Conservation (phyloP, 2,888 invertebrate genomes). For the Sabellastarte sp. region DNA sequence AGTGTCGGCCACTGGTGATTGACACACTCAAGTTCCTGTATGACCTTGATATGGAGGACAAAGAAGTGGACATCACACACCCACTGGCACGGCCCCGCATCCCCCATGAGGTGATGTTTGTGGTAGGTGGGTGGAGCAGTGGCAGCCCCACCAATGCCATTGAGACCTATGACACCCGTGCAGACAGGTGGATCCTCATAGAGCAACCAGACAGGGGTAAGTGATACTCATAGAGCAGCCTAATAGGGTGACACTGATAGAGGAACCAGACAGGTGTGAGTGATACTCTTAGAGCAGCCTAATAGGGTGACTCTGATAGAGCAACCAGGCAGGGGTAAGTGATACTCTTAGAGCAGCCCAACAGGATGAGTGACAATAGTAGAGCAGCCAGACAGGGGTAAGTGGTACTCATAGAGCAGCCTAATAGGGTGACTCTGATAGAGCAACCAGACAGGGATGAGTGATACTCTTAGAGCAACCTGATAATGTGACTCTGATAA, state of each 20-base stretch:
- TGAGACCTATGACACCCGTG: slow-evolving; percentile 57
- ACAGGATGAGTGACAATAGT: slow-evolving; percentile 49
- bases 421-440: no score
- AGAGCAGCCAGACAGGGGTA: slow-evolving; percentile 25
- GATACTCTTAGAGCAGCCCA: no score
- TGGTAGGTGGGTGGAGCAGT: slow-evolving; percentile 66
- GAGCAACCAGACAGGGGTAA: slow-evolving; percentile 25
- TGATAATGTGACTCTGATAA: slow-evolving; percentile 49
- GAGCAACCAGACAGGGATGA: no score
- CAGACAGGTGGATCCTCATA: slow-evolving; percentile 52
- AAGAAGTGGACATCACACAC: slow-evolving; percentile 65
- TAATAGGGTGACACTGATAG: no score
- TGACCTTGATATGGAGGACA: slow-evolving; percentile 83
- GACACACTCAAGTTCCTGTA: slow-evolving; percentile 88
- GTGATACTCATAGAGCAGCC: slow-evolving; percentile 1
- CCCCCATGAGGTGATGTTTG: slow-evolving; percentile 62
- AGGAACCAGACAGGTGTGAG: no score
- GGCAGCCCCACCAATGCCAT: slow-evolving; percentile 74
- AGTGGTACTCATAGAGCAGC: not conserved
- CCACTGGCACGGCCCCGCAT: slow-evolving; percentile 71
- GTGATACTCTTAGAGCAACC: no score
- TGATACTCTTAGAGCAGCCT: no score
- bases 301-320: slow-evolving; percentile 48
- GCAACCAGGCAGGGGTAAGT: no score
- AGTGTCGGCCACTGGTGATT: slow-evolving; percentile 83